Conservation (phyloP, 2,797 vertebrate genomes). For the Taenioides sp. region DNA sequence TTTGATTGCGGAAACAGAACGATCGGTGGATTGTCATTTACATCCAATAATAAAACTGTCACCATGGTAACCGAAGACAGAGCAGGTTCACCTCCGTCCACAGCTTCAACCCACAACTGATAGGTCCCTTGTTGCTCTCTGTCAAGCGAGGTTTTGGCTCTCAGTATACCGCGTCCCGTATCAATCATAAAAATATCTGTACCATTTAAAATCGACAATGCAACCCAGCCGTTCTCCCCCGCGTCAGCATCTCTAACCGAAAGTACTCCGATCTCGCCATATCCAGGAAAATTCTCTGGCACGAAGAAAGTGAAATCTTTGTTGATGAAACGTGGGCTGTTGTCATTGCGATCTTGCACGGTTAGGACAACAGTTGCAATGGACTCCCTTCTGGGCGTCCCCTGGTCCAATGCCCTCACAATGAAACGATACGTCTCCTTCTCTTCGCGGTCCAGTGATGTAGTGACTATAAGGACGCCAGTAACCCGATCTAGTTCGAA, state of each 20-base stretch:
- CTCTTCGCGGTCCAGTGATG: slow-evolving; percentile 92
- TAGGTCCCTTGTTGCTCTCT: slow-evolving; percentile 97
- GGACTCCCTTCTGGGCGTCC: slow-evolving; percentile 88
- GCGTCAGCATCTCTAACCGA: slow-evolving; percentile 93
- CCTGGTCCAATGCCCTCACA: slow-evolving; percentile 89
- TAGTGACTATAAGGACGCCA: slow-evolving; percentile 88
- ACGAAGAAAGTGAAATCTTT: slow-evolving; percentile 99
- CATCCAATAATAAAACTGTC: slow-evolving; percentile 92
- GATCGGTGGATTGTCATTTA: slow-evolving; percentile 96
- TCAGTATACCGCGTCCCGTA: slow-evolving; percentile 90
- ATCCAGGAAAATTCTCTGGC: slow-evolving; percentile 96
- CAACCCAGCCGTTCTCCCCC: slow-evolving; percentile 93
- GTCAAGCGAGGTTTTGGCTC: slow-evolving; percentile 91
- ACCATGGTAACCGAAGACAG: slow-evolving; percentile 93
- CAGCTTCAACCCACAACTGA: slow-evolving; percentile 90
- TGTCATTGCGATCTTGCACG: slow-evolving; percentile 95
- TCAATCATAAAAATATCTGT: slow-evolving; percentile 98
- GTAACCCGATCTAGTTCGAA: slow-evolving; percentile 87
- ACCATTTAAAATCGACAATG: slow-evolving; percentile 93
- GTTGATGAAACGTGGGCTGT: slow-evolving; percentile 96
- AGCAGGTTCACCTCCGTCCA: slow-evolving; percentile 90
- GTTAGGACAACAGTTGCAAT: slow-evolving; percentile 89
- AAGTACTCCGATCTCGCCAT: slow-evolving; percentile 95
- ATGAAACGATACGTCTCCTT: slow-evolving; percentile 94
- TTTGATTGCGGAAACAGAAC: slow-evolving; percentile 98